Evolutionary conservation across 2,797 vertebrate species (phyloP).

Genomic region (Anas acuta): DNA sequence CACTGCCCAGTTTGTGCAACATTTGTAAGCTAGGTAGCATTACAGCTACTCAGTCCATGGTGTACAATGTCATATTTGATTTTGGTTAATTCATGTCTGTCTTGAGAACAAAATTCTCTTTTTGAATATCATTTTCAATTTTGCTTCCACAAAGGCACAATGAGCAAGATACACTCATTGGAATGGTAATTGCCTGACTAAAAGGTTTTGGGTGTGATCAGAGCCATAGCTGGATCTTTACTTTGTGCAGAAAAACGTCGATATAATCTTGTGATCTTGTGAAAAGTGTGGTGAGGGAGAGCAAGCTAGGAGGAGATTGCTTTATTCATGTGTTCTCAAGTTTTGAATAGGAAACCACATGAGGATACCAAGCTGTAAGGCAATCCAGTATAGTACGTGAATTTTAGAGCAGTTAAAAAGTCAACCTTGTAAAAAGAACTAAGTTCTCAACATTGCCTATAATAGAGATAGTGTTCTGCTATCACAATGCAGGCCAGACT

Average conservation of each 20-base stretch:
- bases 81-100: not conserved
- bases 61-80: not conserved
- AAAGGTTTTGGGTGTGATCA: not conserved
- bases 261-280: not conserved
- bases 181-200: not conserved
- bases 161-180: not conserved
- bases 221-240: not conserved
- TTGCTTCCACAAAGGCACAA: not conserved
- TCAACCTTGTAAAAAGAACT: slow-evolving; percentile 7
- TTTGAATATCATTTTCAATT: not conserved
- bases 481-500: slow-evolving; percentile 21
- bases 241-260: not conserved
- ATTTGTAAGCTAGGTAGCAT: not conserved
- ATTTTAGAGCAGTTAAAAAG: slow-evolving; percentile 30
- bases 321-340: slow-evolving; percentile 27
- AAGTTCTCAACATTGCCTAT: slow-evolving; percentile 27
- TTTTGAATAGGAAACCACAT: slow-evolving; percentile 36
- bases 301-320: not conserved
- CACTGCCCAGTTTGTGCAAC: not conserved
- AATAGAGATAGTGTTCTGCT: slow-evolving; percentile 6
- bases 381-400: not conserved
- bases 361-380: slow-evolving; percentile 27
- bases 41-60: not conserved
- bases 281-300: not conserved
- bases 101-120: not conserved